Conservation (phyloP, 2,113 vertebrate species). For the Pachypanchax playfairii region DNA sequence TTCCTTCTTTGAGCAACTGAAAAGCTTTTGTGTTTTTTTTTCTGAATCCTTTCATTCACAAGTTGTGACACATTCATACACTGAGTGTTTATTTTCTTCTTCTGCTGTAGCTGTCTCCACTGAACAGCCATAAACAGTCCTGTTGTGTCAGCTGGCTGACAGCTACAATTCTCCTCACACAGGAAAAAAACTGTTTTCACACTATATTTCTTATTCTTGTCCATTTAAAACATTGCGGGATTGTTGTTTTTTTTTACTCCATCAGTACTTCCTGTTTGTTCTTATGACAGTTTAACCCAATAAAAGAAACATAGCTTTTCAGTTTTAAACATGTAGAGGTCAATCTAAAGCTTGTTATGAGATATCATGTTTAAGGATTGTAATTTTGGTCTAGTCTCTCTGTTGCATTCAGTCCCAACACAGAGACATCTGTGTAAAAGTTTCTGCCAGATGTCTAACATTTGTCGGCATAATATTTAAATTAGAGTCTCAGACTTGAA, state of each 20-base stretch:
- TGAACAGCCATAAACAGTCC: conserved; percentile 14
- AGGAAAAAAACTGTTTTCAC: not conserved
- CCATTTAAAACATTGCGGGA: not conserved
- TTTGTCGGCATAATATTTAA: not conserved
- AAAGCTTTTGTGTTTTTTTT: conserved; percentile 18
- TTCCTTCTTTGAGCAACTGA: conserved; percentile 35
- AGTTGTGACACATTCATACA: conserved; percentile 8
- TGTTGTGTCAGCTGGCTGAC: conserved; percentile 30
- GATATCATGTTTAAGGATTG: conserved; percentile 33
- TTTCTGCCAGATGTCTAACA: conserved; percentile 29
- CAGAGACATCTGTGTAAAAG: conserved; percentile 12
- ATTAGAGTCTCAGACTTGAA: not conserved
- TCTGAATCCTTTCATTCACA: not conserved
- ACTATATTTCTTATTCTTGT: not conserved
- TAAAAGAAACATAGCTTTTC: conserved; percentile 4
- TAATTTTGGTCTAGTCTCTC: conserved; percentile 33
- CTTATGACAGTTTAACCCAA: conserved; percentile 15
- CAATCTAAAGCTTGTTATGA: conserved; percentile 39
- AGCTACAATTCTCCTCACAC: conserved; percentile 2
- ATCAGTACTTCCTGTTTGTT: conserved; percentile 35
- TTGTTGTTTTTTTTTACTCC: not conserved
- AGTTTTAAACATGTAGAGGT: conserved; percentile 35
- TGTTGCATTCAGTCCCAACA: conserved; percentile 8
- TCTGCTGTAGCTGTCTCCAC: not conserved
- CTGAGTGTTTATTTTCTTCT: not conserved